Base-by-base conservation (phyloP, 2,888 invertebrate genomes). In the Pterostichus niger region DNA sequence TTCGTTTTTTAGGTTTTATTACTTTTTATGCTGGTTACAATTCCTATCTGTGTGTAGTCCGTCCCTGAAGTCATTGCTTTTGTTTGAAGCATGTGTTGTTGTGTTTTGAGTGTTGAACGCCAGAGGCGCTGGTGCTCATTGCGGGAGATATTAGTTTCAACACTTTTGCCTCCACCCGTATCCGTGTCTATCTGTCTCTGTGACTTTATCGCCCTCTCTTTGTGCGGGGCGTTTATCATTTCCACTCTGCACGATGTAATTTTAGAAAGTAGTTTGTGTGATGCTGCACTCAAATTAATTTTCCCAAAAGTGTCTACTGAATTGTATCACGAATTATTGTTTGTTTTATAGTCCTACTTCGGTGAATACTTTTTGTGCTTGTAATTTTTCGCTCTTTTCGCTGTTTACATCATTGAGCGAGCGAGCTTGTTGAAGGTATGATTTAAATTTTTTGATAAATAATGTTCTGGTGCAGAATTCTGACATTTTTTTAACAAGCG, bases 191-290 rank as follows among this genome's bases (percentile, higher is more conserved):
- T 64, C 64, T 64, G 64, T 64, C 64, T 40, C 56, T n/a, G 44
- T 71, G 68, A 71, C 68, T 71, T 71, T 71, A 71, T 71, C 68
- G 40, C 40, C 13, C 68, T 71, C 68, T 40, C 68, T 44, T 64
- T 71, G 68, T 71, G 11, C 44, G 10, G 11, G 7, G 68, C 44
- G 44, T 71, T 71, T 71, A 71, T 71, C 68, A 71, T 71, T 71
- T 71, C 68, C 68, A 15, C 56, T 56, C 17, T 71, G 68, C 17
- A 7, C 9, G 68, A 71, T 46, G 68, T 46, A 71, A 71, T 71
- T 71, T 71, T 24, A 71, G 68, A 44, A 71, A 71, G 68, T 71
- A 71, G 44, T 71, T 71, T 71, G 68, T 71, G 44, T 71, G 68
- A 71, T 15, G 40, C 44, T 44, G 44, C 44, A 71, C 68, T 71